Evolutionary conservation across 2,113 vertebrate genomes (phyloP).

Genomic region (Microcebus griseorufus): DNA sequence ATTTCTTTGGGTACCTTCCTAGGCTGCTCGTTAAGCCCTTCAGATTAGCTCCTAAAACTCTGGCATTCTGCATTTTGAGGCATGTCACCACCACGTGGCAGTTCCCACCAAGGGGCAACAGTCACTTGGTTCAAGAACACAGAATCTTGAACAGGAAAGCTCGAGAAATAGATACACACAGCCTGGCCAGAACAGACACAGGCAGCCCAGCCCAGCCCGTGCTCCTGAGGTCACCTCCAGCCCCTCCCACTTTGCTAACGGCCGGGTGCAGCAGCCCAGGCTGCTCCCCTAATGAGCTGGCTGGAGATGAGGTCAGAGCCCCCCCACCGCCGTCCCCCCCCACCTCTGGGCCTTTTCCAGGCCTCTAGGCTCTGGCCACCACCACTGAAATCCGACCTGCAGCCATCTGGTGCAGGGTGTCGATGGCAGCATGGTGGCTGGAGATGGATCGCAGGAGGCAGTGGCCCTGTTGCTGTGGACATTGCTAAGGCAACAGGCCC

Average conservation of each 20-base stretch:
- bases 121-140: neutral
- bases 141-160: neutral
- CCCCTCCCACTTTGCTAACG: neutral
- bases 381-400: constrained; percentile 58
- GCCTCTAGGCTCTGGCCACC: constrained; percentile 8
- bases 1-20: neutral
- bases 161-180: neutral
- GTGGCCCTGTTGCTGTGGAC: constrained; percentile 18
- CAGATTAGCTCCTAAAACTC: neutral
- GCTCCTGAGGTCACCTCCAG: neutral
- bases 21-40: neutral
- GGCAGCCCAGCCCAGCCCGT: neutral
- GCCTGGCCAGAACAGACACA: neutral
- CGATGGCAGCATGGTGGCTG: constrained; percentile 44
- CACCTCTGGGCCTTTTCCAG: constrained; percentile 20
- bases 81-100: neutral
- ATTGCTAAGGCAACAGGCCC: constrained; percentile 52
- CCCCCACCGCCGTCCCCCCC: neutral
- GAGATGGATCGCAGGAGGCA: constrained; percentile 62
- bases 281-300: constrained; percentile 30
- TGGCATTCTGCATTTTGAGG: neutral
- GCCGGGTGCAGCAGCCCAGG: neutral
- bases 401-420: constrained; percentile 67
- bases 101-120: neutral
- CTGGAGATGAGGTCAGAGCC: constrained; percentile 54